These are phyloP conservation scores for Harpegnathos saltator DNA, from an alignment of 1,140 invertebrate genomes.

Conservation along the genomic window DNA sequence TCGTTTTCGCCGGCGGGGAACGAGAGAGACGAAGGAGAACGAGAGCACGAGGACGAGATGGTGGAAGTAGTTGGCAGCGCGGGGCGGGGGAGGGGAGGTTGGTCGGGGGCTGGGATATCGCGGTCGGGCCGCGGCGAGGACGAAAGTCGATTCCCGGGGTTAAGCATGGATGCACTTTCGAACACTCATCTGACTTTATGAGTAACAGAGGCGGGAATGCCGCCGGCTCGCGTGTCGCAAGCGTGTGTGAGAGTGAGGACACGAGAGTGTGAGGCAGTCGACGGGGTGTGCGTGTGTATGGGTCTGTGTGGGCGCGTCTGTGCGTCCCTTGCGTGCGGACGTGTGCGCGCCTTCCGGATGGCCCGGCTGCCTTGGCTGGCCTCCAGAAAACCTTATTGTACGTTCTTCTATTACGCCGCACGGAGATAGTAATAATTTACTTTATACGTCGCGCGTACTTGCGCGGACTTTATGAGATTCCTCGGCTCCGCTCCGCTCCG, in stretches of 20 bases:
- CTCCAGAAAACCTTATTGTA: conserved; percentile 72
- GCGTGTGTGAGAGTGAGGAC: too few species aligned
- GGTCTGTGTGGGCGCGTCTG: not conserved
- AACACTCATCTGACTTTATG: conserved; percentile 53
- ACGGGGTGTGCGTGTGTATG: too few species aligned
- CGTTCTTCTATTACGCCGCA: conserved; percentile 66
- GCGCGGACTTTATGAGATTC: conserved; percentile 64
- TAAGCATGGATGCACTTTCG: conserved; percentile 53
- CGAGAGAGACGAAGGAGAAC: not conserved
- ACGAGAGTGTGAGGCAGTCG: too few species aligned
- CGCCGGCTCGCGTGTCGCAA: not conserved
- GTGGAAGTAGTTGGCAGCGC: not conserved
- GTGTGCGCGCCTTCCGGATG: conserved; percentile 19
- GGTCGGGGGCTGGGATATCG: not conserved
- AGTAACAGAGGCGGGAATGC: conserved; percentile 30
- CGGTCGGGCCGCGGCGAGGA: not conserved
- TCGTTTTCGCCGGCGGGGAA: conserved; percentile 13
- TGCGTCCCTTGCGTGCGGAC: not conserved
- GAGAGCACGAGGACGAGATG: too few species aligned
- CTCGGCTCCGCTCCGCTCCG: not conserved
- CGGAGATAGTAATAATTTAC: conserved; percentile 65
- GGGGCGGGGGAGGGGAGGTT: too few species aligned
- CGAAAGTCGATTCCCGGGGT: conserved; percentile 28
- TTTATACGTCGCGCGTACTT: conserved; percentile 62
- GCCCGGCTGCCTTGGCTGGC: conserved; percentile 55